Evolutionary conservation across 2,113 vertebrate genomes (phyloP).

Genomic region (Rhynchopsitta pachyrhyncha): DNA sequence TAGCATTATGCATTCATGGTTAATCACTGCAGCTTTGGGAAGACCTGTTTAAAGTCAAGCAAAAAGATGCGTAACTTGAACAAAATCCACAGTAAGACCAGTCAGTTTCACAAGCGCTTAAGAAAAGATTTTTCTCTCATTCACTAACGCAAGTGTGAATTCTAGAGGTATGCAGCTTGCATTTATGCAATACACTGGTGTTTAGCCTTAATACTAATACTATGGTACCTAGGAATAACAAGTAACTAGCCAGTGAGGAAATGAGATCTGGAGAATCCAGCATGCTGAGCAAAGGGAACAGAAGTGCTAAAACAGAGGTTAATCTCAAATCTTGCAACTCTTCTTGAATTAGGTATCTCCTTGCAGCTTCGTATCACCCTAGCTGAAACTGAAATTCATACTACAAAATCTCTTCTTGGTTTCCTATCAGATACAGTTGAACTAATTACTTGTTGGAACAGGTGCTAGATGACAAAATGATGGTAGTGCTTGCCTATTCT

Average conservation of each 20-base stretch:
- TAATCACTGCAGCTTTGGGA: constrained; percentile 84
- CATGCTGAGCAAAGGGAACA: neutral
- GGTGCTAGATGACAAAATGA: neutral
- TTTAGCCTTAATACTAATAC: neutral
- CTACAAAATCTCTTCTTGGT: neutral
- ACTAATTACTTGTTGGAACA: neutral
- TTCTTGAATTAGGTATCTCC: neutral
- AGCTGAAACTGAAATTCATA: neutral
- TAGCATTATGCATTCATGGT: constrained; percentile 73
- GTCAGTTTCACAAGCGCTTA: neutral
- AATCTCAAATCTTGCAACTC: neutral
- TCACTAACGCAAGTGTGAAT: neutral
- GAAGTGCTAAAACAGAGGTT: neutral
- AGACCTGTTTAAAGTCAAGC: constrained; percentile 75
- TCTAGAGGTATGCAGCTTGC: neutral
- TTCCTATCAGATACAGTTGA: neutral
- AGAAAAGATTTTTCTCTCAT: neutral
- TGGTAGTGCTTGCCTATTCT: neutral
- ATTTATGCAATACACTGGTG: neutral
- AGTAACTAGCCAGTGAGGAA: neutral
- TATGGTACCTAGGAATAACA: neutral
- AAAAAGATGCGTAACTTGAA: neutral
- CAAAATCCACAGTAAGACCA: neutral
- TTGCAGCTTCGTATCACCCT: neutral
- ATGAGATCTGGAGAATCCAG: neutral